Evolutionary conservation across 2,888 invertebrate genomes (phyloP).

Genomic region (Vesta saturnalis): DNA sequence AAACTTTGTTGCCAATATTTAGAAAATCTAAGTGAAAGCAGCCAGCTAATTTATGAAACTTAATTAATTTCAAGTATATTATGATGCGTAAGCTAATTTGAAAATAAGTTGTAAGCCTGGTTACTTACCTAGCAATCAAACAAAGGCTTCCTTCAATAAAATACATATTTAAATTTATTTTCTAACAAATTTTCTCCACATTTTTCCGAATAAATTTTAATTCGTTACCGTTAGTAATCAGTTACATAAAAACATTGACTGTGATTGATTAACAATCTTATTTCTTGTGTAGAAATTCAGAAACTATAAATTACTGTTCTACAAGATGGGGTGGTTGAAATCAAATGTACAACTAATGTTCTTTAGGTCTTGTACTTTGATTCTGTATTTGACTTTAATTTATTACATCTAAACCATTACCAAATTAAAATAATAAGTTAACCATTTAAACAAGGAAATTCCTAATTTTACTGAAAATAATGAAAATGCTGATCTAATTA

Average conservation of each 20-base stretch:
- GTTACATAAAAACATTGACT: neutral
- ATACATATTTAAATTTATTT: neutral
- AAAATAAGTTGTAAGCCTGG: conserved; percentile 18
- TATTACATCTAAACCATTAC: neutral
- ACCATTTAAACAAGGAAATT: no score
- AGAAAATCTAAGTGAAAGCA: conserved; percentile 18
- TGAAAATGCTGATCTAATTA: no score
- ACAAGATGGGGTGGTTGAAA: neutral
- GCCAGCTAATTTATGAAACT: conserved; percentile 26
- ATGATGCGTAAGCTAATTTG: conserved; percentile 22
- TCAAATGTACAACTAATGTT: no score
- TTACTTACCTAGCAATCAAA: no score
- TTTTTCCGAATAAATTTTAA: neutral
- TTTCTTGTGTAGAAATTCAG: neutral
- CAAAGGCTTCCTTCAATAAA: no score
- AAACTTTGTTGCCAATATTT: conserved; percentile 30
- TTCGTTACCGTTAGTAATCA: neutral
- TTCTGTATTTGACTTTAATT: neutral
- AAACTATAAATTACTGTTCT: neutral
- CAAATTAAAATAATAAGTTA: neutral
- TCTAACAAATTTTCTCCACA: neutral
- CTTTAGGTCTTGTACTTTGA: neutral
- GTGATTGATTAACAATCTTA: conserved; percentile 1
- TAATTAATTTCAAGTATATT: conserved; percentile 32
- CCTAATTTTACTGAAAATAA: no score